These are phyloP conservation scores for Anthophora plumipes DNA, from an alignment of 2,888 invertebrate genomes.

Conservation along the genomic window DNA sequence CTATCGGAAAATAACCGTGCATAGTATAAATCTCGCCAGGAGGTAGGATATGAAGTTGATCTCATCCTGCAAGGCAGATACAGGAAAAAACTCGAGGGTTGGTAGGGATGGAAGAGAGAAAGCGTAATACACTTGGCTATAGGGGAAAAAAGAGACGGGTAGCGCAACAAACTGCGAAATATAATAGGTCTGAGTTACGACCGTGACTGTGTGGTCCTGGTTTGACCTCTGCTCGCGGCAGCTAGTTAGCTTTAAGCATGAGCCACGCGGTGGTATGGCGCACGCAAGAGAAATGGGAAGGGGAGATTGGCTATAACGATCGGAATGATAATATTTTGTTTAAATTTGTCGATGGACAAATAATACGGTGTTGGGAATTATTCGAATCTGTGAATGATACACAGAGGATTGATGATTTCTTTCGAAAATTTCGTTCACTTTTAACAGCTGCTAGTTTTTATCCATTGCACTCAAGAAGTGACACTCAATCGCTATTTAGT, in stretches of 20 bases:
- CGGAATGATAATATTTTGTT: background rate
- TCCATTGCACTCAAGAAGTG: too few relatives aligned
- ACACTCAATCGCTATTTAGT: too few relatives aligned
- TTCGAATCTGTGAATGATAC: background rate
- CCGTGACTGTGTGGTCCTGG: slow-evolving; percentile 73
- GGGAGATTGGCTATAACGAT: background rate
- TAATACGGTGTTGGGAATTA: too few relatives aligned
- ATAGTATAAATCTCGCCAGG: slow-evolving; percentile 18
- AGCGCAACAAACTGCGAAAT: slow-evolving; percentile 64
- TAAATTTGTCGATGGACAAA: background rate
- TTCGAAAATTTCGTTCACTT: background rate
- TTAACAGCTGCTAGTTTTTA: too few relatives aligned
- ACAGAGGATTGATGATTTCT: too few relatives aligned
- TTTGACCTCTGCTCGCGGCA: slow-evolving; percentile 66
- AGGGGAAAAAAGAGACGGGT: slow-evolving; percentile 11
- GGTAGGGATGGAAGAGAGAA: slow-evolving; percentile 18
- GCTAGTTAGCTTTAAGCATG: slow-evolving; percentile 58
- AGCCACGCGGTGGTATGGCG: slow-evolving; percentile 17
- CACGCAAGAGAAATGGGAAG: slow-evolving; percentile 18
- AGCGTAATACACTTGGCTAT: slow-evolving; percentile 13
- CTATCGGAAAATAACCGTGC: slow-evolving; percentile 42
- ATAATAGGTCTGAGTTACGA: slow-evolving; percentile 76
- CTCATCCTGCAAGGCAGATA: slow-evolving; percentile 15
- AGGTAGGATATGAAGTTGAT: slow-evolving; percentile 18
- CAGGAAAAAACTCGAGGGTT: background rate